A percentile compares a stretch with the other conserved stretches of the same genome.
These are phyloP conservation scores for Calidris pugnax DNA, from an alignment of 2,113 vertebrate genomes.

Conservation along the genomic window DNA sequence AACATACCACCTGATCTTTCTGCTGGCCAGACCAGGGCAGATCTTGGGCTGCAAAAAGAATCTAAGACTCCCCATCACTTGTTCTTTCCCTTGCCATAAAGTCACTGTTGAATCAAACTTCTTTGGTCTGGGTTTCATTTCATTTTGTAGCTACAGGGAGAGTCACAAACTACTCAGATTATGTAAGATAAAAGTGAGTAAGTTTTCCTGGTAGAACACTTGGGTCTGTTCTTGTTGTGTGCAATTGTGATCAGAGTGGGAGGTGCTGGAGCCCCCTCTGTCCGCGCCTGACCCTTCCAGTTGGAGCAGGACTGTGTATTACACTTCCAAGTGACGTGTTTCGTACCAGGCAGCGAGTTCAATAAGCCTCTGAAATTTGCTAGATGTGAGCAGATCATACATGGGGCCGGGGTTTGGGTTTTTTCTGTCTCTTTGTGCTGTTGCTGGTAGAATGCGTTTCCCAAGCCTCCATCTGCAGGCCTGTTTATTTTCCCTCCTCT, in stretches of 20 bases:
- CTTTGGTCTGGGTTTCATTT: not conserved
- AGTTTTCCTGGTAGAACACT: not conserved
- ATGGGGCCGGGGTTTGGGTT: not conserved
- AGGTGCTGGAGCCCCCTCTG: not conserved
- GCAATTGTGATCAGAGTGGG: not conserved
- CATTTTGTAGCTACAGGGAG: not conserved
- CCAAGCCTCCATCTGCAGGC: not conserved
- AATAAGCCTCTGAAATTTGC: not conserved
- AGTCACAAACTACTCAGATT: not conserved
- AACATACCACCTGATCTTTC: not conserved
- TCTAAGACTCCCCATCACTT: not conserved
- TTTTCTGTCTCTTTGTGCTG: not conserved
- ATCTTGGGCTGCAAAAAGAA: not conserved
- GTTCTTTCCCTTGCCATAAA: not conserved
- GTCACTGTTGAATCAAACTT: not conserved
- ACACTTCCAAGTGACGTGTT: accelerated
- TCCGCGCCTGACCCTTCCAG: not conserved
- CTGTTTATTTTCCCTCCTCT: not conserved
- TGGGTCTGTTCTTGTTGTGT: not conserved
- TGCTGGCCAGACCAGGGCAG: not conserved
- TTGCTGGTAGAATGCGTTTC: not conserved
- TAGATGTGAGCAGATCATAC: accelerated
- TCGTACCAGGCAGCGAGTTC: not conserved
- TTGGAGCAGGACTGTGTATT: not conserved
- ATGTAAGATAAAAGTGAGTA: not conserved